These are phyloP conservation scores for Pseudococcus longispinus DNA, from an alignment of 2,888 invertebrate genomes.

Conservation along the genomic window DNA sequence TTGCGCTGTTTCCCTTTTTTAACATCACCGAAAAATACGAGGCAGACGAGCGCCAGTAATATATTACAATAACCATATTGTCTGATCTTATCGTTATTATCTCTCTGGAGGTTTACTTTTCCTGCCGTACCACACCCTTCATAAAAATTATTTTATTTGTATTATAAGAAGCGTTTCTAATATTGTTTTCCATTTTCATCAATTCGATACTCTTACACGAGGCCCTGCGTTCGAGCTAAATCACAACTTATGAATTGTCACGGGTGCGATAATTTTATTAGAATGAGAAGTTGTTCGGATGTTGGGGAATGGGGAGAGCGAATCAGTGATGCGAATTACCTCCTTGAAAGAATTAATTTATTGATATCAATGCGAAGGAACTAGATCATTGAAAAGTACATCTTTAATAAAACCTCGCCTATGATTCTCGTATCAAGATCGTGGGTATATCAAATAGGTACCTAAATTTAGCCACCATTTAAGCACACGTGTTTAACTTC, in stretches of 20 bases:
- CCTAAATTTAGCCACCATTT: neutral
- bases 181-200: constrained; percentile 35
- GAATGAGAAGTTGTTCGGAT: neutral
- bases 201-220: neutral
- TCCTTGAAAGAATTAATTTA: neutral
- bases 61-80: constrained; percentile 55
- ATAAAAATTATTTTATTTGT: constrained; percentile 53
- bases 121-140: constrained; percentile 51
- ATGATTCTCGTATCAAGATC: too few relatives aligned
- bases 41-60: constrained; percentile 55
- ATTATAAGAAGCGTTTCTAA: constrained; percentile 37
- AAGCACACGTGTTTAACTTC: neutral
- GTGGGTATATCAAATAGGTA: too few relatives aligned
- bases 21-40: constrained; percentile 46
- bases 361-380: neutral
- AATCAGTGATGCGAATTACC: too few relatives aligned
- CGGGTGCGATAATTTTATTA: constrained; percentile 2
- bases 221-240: neutral
- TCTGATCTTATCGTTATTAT: constrained; percentile 56
- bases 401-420: too few relatives aligned
- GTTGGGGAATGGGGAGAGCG: neutral
- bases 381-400: too few relatives aligned
- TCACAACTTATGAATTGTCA: constrained; percentile 11
- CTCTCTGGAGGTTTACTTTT: constrained; percentile 56
- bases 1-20: constrained; percentile 38